These are phyloP conservation scores for Falco rusticolus DNA, from an alignment of 2,797 vertebrate species.

Conservation along the genomic window DNA sequence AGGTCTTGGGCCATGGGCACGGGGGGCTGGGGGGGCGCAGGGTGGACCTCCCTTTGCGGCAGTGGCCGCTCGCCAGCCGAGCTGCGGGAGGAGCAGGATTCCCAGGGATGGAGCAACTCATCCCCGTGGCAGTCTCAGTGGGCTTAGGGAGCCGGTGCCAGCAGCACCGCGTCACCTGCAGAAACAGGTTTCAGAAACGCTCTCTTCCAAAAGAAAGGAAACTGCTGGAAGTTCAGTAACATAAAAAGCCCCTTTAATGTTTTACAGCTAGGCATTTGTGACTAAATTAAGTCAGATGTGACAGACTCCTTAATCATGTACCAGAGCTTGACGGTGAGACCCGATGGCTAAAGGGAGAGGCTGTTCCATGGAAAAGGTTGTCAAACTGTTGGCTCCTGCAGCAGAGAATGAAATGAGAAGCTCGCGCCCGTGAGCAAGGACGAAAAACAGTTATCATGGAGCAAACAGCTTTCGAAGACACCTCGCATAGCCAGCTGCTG, in stretches of 20 bases:
- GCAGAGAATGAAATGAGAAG: neutral
- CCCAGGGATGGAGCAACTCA: accelerated
- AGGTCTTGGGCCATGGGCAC: neutral
- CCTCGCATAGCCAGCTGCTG: neutral
- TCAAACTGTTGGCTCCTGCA: neutral
- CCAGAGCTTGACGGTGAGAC: neutral
- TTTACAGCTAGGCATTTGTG: neutral
- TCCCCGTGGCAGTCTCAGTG: accelerated
- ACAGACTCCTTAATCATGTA: neutral
- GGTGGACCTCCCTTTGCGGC: neutral
- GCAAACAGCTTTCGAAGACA: neutral
- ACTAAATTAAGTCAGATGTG: neutral
- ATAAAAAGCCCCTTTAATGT: neutral
- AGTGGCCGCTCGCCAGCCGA: accelerated
- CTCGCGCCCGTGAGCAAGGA: neutral
- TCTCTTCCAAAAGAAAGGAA: neutral
- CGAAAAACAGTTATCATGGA: neutral
- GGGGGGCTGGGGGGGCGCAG: accelerated
- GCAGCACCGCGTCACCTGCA: neutral
- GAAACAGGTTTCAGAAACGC: neutral
- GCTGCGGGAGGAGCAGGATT: neutral
- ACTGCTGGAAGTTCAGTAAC: neutral
- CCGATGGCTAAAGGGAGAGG: neutral
- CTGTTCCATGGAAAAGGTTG: neutral
- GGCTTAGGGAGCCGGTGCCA: accelerated